phyloP scores from a whole-genome alignment of 2,888 invertebrate species.

The Leptogaster cylindrica region DNA sequence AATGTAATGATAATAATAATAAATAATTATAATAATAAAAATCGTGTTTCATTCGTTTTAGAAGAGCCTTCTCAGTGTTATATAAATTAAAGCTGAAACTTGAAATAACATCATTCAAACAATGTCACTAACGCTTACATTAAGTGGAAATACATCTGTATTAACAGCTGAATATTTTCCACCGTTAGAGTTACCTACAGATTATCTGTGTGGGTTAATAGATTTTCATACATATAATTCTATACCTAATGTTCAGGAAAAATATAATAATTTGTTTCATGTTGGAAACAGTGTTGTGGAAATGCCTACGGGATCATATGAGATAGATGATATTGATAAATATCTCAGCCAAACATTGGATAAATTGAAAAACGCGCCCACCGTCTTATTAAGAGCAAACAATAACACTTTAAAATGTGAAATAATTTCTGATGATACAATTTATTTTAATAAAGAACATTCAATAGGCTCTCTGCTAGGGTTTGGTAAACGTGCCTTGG shows the following conservation, averaged over 20 bases:
- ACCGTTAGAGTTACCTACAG: constrained; percentile 43
- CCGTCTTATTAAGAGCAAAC: background rate
- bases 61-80: no score
- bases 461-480: constrained; percentile 16
- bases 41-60: no score
- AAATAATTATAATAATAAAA: no score
- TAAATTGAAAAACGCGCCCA: background rate
- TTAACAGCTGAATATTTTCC: no score
- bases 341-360: background rate
- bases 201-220: constrained; percentile 53
- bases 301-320: constrained; percentile 54
- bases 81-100: no score
- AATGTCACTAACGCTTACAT: no score
- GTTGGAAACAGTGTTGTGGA: constrained; percentile 47
- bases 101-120: no score
- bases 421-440: background rate
- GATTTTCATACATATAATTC: constrained; percentile 49
- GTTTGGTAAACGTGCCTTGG: background rate
- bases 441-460: background rate
- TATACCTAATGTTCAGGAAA: constrained; percentile 54
- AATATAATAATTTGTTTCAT: constrained; percentile 54
- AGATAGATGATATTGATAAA: constrained; percentile 52
- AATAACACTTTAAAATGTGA: constrained; percentile 39
- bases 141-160: no score
- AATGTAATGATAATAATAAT: no score